Evolutionary conservation across 2,888 invertebrate species (phyloP), one percentile per base, ranked within the genome.

Genomic region (Lycophotia porphyrea): DNA sequence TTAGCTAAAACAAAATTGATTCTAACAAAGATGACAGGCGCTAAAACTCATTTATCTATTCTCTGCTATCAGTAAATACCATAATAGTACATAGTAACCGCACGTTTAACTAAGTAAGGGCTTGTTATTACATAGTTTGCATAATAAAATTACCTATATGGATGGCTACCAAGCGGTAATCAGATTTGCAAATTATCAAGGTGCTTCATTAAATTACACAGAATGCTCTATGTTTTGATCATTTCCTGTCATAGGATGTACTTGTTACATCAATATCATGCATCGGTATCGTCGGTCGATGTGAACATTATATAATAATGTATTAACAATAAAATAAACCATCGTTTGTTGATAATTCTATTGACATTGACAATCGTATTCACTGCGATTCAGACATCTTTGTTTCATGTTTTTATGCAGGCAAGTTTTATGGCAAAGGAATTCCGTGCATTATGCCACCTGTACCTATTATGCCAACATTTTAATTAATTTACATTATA

Each of bases 371-470:
- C 60, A 49, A 58, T 60, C 58, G 18, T 3, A 31, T 60, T n/a
- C n/a, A n/a, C n/a, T n/a, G n/a, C n/a, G n/a, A n/a, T n/a, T 55
- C 55, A 31, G 34, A 7, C 27, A 63, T 44, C 21, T 75, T 66
- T 76, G 44, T 67, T 34, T 61, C 11, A 13, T 76, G 27, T 47
- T 58, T 61, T 39, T 49, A 36, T 21, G 21, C 2, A 34, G 18
- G 21, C n/a, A 31, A 31, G 36, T 66, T 67, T 18, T 63, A 74
- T 27, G 68, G 86, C 82, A 76, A 74, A 79, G 77, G 79, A 67
- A 81, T 86, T 80, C 71, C n/a, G 21, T 36, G 21, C 47, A 21
- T 75, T 63, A 84, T 74, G 82, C 84, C 72, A 73, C 39, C 24
- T 31, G 36, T 1, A 27, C 55, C 13, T 49, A 71, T 74, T 83